Base-by-base conservation (phyloP, 2,888 invertebrate species). In the Kryphioiulus occultus region DNA sequence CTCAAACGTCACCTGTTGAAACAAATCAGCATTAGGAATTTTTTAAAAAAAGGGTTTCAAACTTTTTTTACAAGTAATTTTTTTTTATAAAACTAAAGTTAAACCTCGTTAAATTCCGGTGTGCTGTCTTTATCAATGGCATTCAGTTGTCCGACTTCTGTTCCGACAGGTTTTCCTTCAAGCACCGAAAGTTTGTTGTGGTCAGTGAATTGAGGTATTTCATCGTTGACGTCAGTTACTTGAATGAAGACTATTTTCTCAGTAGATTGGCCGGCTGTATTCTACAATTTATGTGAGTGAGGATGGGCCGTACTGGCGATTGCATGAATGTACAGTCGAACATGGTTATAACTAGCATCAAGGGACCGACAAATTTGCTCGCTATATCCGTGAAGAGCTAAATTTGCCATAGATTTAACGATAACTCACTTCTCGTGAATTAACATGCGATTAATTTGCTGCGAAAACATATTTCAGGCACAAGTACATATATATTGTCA, bases 91-190 rank as follows among this genome's bases (percentile, higher is more conserved):
- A 22, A 22, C 22, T 26, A 30, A 30, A 5, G 30, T 22, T 90
- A 30, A 30, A 94, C 94, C 91, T 95, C 95, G 91, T 96, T 97
- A 91, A 97, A 95, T 0, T 94, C 95, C 83, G 94, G 93, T 0
- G 97, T 97, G 0, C 96, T 96, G 91, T 98, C 98, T 90, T 94
- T 94, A 91, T 98, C 98, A 89, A 96, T 95, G 0, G 97, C 98
- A 90, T 95, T 93, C 4, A 96, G 96, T 92, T 96, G 95, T 95
- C 97, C 96, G 0, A 97, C 97, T 15, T 95, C 95, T 7, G 96
- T 96, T 3, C 96, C 97, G 0, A 94, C 93, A 0, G 94, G 94
- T 91, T 97, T 96, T 91, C 98, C 97, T 93, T 97, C 97, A 89
- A 96, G 92, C 5, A 97, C 96, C 90, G 95, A 95, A 0, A 97